Base-by-base conservation (phyloP, 2,113 vertebrate species). In the Oreochromis aureus region DNA sequence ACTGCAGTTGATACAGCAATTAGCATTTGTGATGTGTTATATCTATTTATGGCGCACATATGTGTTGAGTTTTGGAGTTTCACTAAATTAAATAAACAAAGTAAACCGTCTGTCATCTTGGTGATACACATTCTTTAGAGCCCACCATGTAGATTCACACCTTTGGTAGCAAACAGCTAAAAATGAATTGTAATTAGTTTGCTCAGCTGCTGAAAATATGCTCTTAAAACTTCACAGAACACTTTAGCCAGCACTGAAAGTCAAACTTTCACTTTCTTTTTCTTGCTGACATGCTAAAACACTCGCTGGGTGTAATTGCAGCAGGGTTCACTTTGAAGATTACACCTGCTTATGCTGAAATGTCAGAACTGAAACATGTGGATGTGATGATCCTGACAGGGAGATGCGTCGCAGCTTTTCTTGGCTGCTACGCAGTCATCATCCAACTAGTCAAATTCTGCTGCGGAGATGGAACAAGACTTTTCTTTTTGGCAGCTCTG, bases 271-370 rank as follows among this genome's bases (percentile, higher is more conserved):
- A 53, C 76, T 48, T 87, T 89, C 32, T 73, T 55, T 73, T 78
- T n/a, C n/a, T 69, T 6, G 16, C 53, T 88, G 87, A 13, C 53
- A 22, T 89, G 79, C 44, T 53, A 36, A 87, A 86, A 73, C 61
- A 80, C 80, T 79, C 82, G 10, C 6, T 76, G 24, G 39, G 82
- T 89, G 80, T 90, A 92, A 91, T 87, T 92, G 85, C 51, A 51
- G 81, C 53, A 83, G 63, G 88, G 88, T 87, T 89, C 79, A 53
- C 90, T 93, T 94, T 94, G 89, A 93, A 90, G 89, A 94, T 93
- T 87, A 92, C 69, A 84, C 83, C 69, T 85, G 82, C 83, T 91
- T 85, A 86, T 89, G 82, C 84, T 66, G 86, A 85, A 59, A 80
- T 89, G 87, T 89, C 86, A 59, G 80, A 80, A 63, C 71, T 44